A percentile compares a stretch with the other conserved stretches of the same genome.
These are phyloP conservation scores for Clangula hyemalis DNA, from an alignment of 2,797 vertebrate genomes.

Conservation along the genomic window DNA sequence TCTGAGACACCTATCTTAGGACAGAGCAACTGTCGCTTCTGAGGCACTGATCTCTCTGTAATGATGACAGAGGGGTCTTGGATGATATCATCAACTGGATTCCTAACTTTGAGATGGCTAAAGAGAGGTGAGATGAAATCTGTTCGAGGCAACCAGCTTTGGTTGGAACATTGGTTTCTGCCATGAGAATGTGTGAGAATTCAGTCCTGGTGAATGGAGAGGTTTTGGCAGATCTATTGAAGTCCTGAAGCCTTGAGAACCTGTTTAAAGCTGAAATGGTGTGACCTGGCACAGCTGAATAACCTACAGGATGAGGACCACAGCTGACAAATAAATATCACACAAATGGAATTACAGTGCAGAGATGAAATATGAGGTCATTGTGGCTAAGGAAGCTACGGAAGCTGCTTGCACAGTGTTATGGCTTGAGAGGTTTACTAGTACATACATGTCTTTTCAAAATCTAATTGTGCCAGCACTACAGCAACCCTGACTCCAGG, in stretches of 20 bases:
- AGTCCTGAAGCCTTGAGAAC: not conserved
- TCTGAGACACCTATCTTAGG: not conserved
- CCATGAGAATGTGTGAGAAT: not conserved
- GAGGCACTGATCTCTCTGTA: not conserved
- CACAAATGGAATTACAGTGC: not conserved
- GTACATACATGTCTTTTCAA: slow-evolving; percentile 12
- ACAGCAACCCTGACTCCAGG: slow-evolving; percentile 41
- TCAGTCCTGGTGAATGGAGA: not conserved
- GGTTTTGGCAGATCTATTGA: not conserved
- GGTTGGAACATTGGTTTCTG: not conserved
- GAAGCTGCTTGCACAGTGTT: not conserved
- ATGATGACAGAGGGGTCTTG: not conserved
- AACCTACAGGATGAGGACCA: slow-evolving; percentile 14
- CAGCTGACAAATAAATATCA: slow-evolving; percentile 27
- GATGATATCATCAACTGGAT: not conserved
- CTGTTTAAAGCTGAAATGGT: not conserved
- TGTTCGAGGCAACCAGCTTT: not conserved
- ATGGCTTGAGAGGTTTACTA: not conserved
- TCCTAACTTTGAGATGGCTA: not conserved
- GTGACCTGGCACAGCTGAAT: not conserved
- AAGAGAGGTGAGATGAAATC: not conserved
- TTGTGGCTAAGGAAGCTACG: not conserved
- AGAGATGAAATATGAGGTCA: not conserved
- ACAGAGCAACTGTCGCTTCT: not conserved
- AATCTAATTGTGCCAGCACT: slow-evolving; percentile 11